phyloP scores from a whole-genome alignment of 2,797 vertebrate species.

The Jordanella pulchra region DNA sequence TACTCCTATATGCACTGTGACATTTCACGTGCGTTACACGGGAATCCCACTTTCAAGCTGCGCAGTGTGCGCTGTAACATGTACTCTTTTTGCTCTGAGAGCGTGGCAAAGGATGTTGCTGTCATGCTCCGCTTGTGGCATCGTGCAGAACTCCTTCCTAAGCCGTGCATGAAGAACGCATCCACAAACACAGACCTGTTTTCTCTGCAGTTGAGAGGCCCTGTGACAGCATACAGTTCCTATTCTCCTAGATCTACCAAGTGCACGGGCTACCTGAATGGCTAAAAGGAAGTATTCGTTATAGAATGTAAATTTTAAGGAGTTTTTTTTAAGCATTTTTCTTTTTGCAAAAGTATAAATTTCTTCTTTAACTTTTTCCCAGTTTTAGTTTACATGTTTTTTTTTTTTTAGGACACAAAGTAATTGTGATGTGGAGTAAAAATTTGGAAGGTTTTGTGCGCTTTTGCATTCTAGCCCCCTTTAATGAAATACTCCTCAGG shows the following conservation, averaged over 20 bases:
- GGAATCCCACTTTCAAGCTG: slow-evolving; percentile 34
- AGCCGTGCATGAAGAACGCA: slow-evolving; percentile 57
- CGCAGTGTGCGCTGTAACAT: slow-evolving; percentile 25
- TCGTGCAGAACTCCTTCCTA: slow-evolving; percentile 47
- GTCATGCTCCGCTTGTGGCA: slow-evolving; percentile 48
- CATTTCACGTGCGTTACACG: slow-evolving; percentile 21
- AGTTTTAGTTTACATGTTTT: background rate
- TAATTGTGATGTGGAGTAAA: background rate
- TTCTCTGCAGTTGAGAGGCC: slow-evolving; percentile 63
- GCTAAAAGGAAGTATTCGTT: slow-evolving; percentile 16
- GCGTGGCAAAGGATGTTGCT: slow-evolving; percentile 49
- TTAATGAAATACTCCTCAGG: background rate
- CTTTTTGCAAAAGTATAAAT: background rate
- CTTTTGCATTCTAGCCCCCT: background rate
- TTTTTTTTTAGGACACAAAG: too few relatives aligned
- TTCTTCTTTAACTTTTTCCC: background rate
- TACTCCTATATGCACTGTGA: slow-evolving; percentile 29
- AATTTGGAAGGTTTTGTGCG: too few relatives aligned
- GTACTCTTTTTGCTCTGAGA: slow-evolving; percentile 40
- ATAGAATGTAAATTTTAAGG: slow-evolving; percentile 22
- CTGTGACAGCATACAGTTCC: slow-evolving; percentile 60
- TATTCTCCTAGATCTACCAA: slow-evolving; percentile 40
- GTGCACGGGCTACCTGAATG: slow-evolving; percentile 43
- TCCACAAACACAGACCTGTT: slow-evolving; percentile 50
- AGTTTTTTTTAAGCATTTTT: background rate